These are phyloP conservation scores for Papilio polytes DNA, from an alignment of 1,140 invertebrate genomes.

Conservation along the genomic window DNA sequence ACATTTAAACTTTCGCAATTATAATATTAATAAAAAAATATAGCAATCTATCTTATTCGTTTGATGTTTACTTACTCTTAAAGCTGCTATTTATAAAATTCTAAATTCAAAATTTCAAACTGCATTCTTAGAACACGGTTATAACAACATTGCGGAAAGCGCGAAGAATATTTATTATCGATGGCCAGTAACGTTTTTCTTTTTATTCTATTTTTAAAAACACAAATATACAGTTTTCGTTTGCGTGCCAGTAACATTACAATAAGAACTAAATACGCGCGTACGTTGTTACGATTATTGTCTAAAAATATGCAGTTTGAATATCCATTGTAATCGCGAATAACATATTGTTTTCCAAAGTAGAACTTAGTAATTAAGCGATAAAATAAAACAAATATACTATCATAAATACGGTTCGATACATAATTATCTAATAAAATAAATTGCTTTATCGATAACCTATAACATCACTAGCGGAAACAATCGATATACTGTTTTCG, in stretches of 20 bases:
- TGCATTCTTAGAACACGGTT: constrained; percentile 16
- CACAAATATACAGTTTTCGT: neutral
- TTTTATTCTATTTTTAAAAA: constrained; percentile 21
- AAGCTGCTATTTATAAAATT: neutral
- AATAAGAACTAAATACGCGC: neutral
- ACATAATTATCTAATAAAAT: constrained; percentile 12
- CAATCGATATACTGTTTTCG: constrained; percentile 8
- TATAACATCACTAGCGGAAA: constrained; percentile 23
- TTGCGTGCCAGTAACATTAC: neutral
- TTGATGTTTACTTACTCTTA: constrained; percentile 10
- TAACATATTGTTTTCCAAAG: neutral
- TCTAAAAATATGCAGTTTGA: neutral
- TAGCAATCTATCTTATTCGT: neutral
- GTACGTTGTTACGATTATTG: neutral
- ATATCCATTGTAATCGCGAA: neutral
- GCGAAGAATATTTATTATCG: neutral
- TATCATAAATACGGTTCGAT: neutral
- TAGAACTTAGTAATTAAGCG: neutral
- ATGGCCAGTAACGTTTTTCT: neutral
- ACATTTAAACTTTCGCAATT: too few relatives aligned
- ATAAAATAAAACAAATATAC: constrained; percentile 1
- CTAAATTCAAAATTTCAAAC: constrained; percentile 5
- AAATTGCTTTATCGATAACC: constrained; percentile 28
- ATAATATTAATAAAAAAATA: too few relatives aligned
- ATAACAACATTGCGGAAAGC: constrained; percentile 15